Percentiles rank a stretch among this genome's conserved stretches.
Conservation (phyloP, 2,113 vertebrate genomes). For the Melanerpes aurifrons region DNA sequence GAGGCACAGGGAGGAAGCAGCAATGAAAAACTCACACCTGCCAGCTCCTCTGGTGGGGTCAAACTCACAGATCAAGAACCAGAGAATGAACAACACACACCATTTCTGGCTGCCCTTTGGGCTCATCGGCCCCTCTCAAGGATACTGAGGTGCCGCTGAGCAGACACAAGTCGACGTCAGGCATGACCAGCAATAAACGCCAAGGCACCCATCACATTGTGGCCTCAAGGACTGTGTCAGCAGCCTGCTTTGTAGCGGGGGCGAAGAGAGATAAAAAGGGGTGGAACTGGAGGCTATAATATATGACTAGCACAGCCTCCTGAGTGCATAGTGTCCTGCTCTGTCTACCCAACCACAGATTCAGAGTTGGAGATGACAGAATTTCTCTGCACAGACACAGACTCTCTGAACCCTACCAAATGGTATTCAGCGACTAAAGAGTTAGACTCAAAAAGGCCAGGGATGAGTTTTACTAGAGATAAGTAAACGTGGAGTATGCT, state of each 20-base stretch:
- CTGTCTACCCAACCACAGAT: accelerated
- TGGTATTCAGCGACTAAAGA: not conserved
- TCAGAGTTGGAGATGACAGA: not conserved
- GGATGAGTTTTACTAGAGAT: not conserved
- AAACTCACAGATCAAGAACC: accelerated
- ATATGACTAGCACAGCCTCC: not conserved
- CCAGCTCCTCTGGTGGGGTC: not conserved
- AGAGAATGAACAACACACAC: not conserved
- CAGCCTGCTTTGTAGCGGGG: accelerated
- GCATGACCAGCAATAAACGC: accelerated
- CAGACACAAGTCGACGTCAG: not conserved
- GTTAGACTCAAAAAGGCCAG: not conserved
- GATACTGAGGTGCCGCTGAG: accelerated
- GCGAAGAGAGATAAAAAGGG: not conserved
- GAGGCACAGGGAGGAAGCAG: not conserved
- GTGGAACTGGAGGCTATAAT: not conserved
- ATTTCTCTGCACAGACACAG: not conserved
- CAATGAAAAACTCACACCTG: conserved; percentile 16
- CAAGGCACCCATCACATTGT: accelerated
- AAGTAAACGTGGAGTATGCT: not conserved
- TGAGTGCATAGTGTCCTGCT: not conserved
- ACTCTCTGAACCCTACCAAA: not conserved
- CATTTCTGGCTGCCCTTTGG: not conserved
- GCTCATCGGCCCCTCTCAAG: not conserved
- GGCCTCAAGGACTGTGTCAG: not conserved